These are phyloP conservation scores for Rhinichthys osculus DNA, from an alignment of 2,797 vertebrate genomes.

Conservation along the genomic window DNA sequence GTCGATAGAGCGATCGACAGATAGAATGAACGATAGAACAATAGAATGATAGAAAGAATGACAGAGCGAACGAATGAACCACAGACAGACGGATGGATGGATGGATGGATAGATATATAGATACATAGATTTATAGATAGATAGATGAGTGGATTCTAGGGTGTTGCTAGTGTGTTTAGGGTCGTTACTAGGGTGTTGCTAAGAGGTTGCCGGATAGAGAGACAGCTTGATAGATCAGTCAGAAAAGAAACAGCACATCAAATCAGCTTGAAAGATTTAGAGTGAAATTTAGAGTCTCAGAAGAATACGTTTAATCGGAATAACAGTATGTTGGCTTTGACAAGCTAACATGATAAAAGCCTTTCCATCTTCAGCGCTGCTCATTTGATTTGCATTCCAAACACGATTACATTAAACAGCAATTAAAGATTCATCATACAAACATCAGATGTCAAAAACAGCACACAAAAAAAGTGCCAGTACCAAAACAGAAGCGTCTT, in stretches of 20 bases:
- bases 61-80: not conserved
- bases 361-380: not conserved
- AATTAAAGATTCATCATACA: constrained; percentile 50
- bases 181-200: not conserved
- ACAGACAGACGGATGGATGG: not conserved
- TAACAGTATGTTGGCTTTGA: constrained; percentile 27
- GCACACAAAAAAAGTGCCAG: not conserved
- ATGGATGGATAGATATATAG: not conserved
- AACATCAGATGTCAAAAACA: constrained; percentile 43
- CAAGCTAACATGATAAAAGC: constrained; percentile 15
- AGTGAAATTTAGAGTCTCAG: not conserved
- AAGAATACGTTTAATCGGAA: constrained; percentile 6
- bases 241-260: not conserved
- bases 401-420: constrained; percentile 34
- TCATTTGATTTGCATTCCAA: constrained; percentile 33
- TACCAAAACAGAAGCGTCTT: constrained; percentile 33
- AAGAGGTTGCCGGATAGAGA: not conserved
- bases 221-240: not conserved
- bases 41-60: not conserved
- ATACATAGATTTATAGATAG: not conserved
- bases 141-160: not conserved
- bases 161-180: not conserved
- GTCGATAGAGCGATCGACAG: not conserved
- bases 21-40: not conserved
- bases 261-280: not conserved